Percentiles rank a stretch among this genome's conserved stretches.
These are phyloP conservation scores for Melitaea cinxia DNA, from an alignment of 1,140 invertebrate genomes.

Conservation along the genomic window DNA sequence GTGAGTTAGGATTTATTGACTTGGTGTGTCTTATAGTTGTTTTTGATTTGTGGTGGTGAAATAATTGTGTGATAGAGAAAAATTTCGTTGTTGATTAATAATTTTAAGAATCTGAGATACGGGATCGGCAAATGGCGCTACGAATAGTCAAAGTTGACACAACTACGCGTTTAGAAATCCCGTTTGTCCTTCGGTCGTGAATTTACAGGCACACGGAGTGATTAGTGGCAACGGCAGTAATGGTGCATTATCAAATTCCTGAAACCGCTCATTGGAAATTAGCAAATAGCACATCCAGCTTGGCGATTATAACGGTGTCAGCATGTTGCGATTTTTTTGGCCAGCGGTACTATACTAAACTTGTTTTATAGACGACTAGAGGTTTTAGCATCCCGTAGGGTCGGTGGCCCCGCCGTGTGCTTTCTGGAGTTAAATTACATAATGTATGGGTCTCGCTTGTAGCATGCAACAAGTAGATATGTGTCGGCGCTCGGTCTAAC, in stretches of 20 bases:
- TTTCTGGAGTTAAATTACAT: slow-evolving; percentile 82
- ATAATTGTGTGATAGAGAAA: slow-evolving; percentile 67
- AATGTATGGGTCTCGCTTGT: slow-evolving; percentile 79
- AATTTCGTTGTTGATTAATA: slow-evolving; percentile 76
- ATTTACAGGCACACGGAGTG: slow-evolving; percentile 72
- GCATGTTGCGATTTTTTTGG: slow-evolving; percentile 83
- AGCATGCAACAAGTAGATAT: slow-evolving; percentile 82
- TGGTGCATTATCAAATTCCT: slow-evolving; percentile 75
- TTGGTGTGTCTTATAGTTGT: slow-evolving; percentile 63
- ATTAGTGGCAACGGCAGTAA: slow-evolving; percentile 70
- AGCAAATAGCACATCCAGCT: slow-evolving; percentile 81
- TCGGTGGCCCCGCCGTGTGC: slow-evolving; percentile 75
- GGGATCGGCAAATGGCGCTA: slow-evolving; percentile 82
- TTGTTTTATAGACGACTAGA: slow-evolving; percentile 82
- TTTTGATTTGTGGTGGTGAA: slow-evolving; percentile 72
- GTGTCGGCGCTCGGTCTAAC: slow-evolving; percentile 81
- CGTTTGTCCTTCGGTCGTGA: slow-evolving; percentile 67
- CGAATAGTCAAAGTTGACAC: slow-evolving; percentile 80
- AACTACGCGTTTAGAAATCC: slow-evolving; percentile 82
- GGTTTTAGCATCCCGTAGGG: slow-evolving; percentile 81
- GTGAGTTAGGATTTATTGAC: slow-evolving; percentile 81
- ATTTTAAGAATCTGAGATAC: slow-evolving; percentile 77
- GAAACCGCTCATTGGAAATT: slow-evolving; percentile 70
- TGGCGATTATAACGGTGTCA: slow-evolving; percentile 82
- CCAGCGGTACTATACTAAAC: slow-evolving; percentile 82